Conservation (phyloP, 1,140 invertebrate genomes). For the Aphis gossypii region DNA sequence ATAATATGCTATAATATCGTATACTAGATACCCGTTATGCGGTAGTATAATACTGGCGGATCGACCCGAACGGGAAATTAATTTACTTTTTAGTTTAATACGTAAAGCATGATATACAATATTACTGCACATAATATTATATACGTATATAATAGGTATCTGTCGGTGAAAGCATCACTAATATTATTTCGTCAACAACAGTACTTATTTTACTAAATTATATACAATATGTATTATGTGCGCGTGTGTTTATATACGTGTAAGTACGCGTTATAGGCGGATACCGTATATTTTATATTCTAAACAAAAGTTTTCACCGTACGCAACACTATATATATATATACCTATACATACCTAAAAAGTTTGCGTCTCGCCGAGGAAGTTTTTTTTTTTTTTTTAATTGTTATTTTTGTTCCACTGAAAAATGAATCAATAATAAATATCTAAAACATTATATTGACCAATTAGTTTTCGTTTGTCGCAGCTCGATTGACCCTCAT, state of each 20-base stretch:
- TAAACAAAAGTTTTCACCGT: background rate
- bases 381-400: constrained; percentile 8
- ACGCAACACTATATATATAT: no score
- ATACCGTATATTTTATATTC: background rate
- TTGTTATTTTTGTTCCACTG: background rate
- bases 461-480: background rate
- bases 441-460: background rate
- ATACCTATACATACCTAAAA: no score
- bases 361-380: background rate
- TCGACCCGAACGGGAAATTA: constrained; percentile 31
- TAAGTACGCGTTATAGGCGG: background rate
- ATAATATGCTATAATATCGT: background rate
- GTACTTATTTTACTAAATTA: background rate
- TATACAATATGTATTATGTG: background rate
- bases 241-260: background rate
- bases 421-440: background rate
- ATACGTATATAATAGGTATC: background rate
- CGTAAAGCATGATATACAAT: background rate
- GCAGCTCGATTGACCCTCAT: background rate
- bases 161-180: constrained; percentile 30
- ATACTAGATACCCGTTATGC: background rate
- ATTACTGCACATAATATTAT: background rate
- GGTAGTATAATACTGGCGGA: background rate
- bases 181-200: background rate
- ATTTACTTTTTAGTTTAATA: constrained; percentile 34